Percentiles rank a stretch among this genome's conserved stretches.
These are phyloP conservation scores for Cottoperca gobio DNA, from an alignment of 2,797 vertebrate genomes.

Conservation along the genomic window DNA sequence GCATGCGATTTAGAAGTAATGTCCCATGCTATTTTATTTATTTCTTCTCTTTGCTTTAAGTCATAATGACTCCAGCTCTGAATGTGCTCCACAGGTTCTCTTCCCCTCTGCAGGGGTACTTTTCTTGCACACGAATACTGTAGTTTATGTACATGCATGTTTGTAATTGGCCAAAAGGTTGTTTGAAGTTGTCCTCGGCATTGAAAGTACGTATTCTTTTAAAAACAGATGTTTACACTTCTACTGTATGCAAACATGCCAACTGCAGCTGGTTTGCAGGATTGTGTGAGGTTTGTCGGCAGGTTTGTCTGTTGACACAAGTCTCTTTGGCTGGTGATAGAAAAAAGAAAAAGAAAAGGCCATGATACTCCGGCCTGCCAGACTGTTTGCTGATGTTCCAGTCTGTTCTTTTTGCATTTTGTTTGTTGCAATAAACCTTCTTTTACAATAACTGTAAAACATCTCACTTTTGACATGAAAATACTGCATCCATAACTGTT, in stretches of 20 bases:
- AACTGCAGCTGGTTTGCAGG: slow-evolving; percentile 88
- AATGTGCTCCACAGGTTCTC: slow-evolving; percentile 54
- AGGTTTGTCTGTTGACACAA: slow-evolving; percentile 72
- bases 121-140: slow-evolving; percentile 51
- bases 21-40: slow-evolving; percentile 44
- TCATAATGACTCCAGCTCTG: slow-evolving; percentile 40
- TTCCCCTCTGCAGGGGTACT: slow-evolving; percentile 9
- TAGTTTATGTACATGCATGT: slow-evolving; percentile 54
- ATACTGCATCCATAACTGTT: neutral
- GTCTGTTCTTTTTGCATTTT: slow-evolving; percentile 46
- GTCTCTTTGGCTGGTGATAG: slow-evolving; percentile 66
- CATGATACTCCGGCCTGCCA: slow-evolving; percentile 19
- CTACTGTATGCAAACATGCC: slow-evolving; percentile 73
- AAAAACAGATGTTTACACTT: slow-evolving; percentile 75
- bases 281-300: slow-evolving; percentile 69
- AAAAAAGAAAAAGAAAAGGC: no score
- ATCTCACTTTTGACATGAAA: slow-evolving; percentile 35
- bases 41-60: slow-evolving; percentile 32
- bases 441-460: slow-evolving; percentile 34
- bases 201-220: slow-evolving; percentile 53
- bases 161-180: slow-evolving; percentile 52
- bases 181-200: slow-evolving; percentile 51
- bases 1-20: slow-evolving; percentile 35
- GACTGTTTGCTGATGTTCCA: slow-evolving; percentile 31
- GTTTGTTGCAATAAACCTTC: slow-evolving; percentile 66